These are phyloP conservation scores for Amniataba percoides DNA, from an alignment of 2,797 vertebrate genomes.

Conservation along the genomic window DNA sequence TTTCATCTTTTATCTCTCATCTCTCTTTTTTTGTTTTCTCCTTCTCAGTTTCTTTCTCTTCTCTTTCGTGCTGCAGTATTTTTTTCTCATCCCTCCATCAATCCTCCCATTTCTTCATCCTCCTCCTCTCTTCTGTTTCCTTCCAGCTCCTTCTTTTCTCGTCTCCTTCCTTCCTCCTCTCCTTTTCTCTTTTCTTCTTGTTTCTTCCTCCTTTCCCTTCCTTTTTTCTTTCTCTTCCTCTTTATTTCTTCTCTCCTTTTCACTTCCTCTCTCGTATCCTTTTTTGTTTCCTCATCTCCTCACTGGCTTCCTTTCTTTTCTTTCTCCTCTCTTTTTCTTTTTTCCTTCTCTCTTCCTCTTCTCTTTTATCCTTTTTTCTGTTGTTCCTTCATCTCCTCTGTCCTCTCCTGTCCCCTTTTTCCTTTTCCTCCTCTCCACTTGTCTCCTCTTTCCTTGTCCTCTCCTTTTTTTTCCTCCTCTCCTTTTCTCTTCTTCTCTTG, in stretches of 20 bases:
- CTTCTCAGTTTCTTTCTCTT: background rate
- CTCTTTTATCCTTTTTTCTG: background rate
- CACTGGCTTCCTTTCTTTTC: background rate
- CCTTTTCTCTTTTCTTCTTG: background rate
- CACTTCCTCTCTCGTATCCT: background rate
- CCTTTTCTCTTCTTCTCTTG: background rate
- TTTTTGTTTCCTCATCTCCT: background rate
- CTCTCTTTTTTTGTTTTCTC: background rate
- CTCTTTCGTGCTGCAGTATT: constrained; percentile 1
- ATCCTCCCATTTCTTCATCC: background rate
- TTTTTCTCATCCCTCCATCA: background rate
- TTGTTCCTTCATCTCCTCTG: background rate
- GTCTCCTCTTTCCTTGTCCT: background rate
- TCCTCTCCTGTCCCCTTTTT: too few relatives aligned
- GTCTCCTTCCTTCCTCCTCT: background rate
- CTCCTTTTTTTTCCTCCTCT: background rate
- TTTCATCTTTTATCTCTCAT: constrained; percentile 1
- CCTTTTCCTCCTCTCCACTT: background rate
- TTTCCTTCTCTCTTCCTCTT: too few relatives aligned
- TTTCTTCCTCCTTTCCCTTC: background rate
- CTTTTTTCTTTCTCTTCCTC: background rate
- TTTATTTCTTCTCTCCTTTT: background rate
- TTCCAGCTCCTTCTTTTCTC: background rate
- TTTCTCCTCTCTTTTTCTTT: background rate
- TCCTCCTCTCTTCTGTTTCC: too few relatives aligned